Conservation (phyloP, 2,888 invertebrate genomes). For the Cylindroiulus punctatus region DNA sequence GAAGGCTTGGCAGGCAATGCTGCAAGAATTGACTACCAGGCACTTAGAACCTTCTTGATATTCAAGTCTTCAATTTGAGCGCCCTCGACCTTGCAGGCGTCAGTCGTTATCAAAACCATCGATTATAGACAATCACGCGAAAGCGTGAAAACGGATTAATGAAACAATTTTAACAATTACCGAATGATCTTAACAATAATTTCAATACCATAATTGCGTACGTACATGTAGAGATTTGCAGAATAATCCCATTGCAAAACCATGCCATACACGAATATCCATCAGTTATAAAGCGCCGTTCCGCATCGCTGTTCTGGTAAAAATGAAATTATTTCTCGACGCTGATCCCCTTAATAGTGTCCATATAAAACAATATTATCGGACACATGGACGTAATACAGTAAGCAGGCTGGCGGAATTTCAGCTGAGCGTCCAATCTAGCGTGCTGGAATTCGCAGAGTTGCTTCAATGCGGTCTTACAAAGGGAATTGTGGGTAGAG, state of each 20-base stretch:
- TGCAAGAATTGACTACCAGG: too few species aligned
- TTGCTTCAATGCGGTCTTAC: constrained; percentile 21
- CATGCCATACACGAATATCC: not conserved
- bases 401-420: not conserved
- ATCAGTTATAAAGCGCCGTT: not conserved
- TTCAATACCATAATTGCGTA: constrained; percentile 7
- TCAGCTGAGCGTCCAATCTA: not conserved
- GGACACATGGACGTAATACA: constrained; percentile 11
- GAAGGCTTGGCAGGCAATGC: too few species aligned
- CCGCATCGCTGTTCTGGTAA: not conserved
- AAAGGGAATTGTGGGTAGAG: constrained; percentile 8
- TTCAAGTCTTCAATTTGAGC: too few species aligned
- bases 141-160: too few species aligned
- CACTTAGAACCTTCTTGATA: too few species aligned
- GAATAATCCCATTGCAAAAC: not conserved
- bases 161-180: too few species aligned
- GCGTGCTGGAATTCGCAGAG: not conserved
- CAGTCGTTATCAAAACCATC: too few species aligned
- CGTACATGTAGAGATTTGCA: constrained; percentile 20
- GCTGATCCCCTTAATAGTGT: not conserved
- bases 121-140: too few species aligned
- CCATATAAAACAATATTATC: constrained; percentile 21
- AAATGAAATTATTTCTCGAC: constrained; percentile 14
- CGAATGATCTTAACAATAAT: too few species aligned
- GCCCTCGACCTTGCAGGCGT: too few species aligned